Conservation (phyloP, 2,888 invertebrate genomes). For the Platycheirus albimanus region DNA sequence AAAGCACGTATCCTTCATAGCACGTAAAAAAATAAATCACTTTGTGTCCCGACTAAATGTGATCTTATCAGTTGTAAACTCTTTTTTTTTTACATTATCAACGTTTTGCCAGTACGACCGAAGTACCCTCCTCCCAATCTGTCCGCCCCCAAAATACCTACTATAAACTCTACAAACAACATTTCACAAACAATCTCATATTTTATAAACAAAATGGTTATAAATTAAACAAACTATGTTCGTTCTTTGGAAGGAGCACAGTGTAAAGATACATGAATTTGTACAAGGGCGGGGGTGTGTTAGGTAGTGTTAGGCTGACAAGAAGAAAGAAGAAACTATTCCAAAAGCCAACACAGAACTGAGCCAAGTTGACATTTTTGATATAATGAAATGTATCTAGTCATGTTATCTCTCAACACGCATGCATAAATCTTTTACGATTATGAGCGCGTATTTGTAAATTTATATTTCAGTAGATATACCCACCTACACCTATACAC, state of each 20-base stretch:
- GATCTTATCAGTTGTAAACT: conserved; percentile 59
- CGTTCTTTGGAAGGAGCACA: neutral
- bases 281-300: neutral
- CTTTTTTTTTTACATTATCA: conserved; percentile 34
- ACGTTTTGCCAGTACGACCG: neutral
- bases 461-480: conserved; percentile 50
- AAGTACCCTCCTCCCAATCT: too few relatives aligned
- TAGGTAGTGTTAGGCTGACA: conserved; percentile 20
- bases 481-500: neutral
- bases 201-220: conserved; percentile 56
- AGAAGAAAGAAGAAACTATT: conserved; percentile 51
- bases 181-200: conserved; percentile 61
- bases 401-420: conserved; percentile 68
- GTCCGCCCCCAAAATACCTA: neutral
- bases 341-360: conserved; percentile 34
- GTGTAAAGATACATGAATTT: too few relatives aligned
- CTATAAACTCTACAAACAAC: conserved; percentile 12
- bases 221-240: conserved; percentile 63
- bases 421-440: conserved; percentile 71
- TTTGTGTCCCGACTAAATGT: conserved; percentile 13
- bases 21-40: conserved; percentile 49
- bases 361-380: conserved; percentile 34
- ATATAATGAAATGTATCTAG: conserved; percentile 71
- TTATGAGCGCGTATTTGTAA: conserved; percentile 67
- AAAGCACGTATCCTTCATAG: conserved; percentile 36